Evolutionary conservation across 2,113 vertebrate genomes (phyloP), one percentile per base, ranked within the genome.

Genomic region (Rhinoptilus africanus): DNA sequence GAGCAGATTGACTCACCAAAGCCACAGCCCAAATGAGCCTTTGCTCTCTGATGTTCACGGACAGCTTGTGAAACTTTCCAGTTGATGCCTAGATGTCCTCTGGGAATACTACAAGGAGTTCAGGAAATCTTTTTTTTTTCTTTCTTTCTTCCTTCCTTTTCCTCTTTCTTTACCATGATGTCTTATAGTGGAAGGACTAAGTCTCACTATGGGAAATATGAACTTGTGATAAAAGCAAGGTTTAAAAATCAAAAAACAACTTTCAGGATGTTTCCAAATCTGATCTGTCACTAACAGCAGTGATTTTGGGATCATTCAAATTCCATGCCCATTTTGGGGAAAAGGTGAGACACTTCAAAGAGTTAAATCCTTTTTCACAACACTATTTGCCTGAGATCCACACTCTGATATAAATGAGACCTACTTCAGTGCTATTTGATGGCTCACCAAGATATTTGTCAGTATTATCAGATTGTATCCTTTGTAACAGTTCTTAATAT

Each of bases 31-130:
- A 91, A 90, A 79, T 64, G 43, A 88, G 51, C 30, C 50, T 95
- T 48, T 80, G 24, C 54, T 73, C 73, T 95, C 94, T 92, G 78
- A 89, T 84, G 57, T 93, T 95, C 95, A 60, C 0, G 1, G 51
- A 88, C 30, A 85, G 93, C 69, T 92, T 96, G 62, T 94, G 91
- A 97, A 95, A 37, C 82, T 95, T 96, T 97, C 92, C 95, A 96
- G 91, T 78, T 93, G 71, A 96, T 96, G 68, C 76, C 5, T 64
- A 77, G 81, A 59, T 95, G 19, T 92, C 90, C 20, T 89, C 51
- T 73, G 91, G 71, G 93, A 94, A 96, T 90, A 50, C 30, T 48
- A 37, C 47, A 80, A 60, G 54, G 34, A 89, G 73, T 68, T 86
- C 83, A 85, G 81, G 71, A 88, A 97, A 79, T 14, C 5, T 11